A percentile compares a stretch with the other conserved stretches of the same genome.
Conservation (phyloP, 1,140 invertebrate species). For the Panonychus citri region DNA sequence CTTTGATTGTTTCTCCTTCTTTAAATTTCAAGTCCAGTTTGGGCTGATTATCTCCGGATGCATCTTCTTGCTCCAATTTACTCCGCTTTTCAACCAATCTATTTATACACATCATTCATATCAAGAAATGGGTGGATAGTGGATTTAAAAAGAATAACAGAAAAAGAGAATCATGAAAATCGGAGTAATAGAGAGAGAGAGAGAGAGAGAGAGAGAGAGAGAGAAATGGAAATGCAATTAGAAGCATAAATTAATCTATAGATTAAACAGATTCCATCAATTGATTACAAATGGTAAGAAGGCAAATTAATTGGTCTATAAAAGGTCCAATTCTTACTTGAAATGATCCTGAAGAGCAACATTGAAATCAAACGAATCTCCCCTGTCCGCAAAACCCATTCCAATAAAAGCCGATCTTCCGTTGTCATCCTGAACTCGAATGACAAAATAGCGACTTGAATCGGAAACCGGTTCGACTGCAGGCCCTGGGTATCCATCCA, state of each 20-base stretch:
- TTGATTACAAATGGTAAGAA: background rate
- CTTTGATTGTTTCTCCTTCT: constrained; percentile 94
- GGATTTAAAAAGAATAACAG: no score
- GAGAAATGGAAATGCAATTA: background rate
- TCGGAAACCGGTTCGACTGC: constrained; percentile 88
- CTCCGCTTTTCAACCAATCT: constrained; percentile 40
- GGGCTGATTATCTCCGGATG: constrained; percentile 40
- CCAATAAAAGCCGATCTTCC: constrained; percentile 91
- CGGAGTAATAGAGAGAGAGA: no score
- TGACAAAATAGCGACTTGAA: constrained; percentile 94
- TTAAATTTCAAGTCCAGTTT: constrained; percentile 88
- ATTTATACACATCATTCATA: constrained; percentile 4
- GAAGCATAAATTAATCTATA: background rate
- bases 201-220: no score
- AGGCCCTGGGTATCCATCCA: constrained; percentile 79
- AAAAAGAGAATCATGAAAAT: no score
- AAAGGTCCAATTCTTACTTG: constrained; percentile 32
- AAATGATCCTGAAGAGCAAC: constrained; percentile 96
- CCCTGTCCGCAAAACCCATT: constrained; percentile 76
- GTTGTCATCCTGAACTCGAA: constrained; percentile 81
- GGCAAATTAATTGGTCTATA: background rate
- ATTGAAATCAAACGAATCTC: constrained; percentile 97
- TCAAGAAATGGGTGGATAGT: no score
- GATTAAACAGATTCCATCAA: background rate
- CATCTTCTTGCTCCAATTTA: constrained; percentile 32